Percentiles rank a stretch among this genome's conserved stretches.
Conservation (phyloP, 2,797 vertebrate species). For the Gallinago solitaria region DNA sequence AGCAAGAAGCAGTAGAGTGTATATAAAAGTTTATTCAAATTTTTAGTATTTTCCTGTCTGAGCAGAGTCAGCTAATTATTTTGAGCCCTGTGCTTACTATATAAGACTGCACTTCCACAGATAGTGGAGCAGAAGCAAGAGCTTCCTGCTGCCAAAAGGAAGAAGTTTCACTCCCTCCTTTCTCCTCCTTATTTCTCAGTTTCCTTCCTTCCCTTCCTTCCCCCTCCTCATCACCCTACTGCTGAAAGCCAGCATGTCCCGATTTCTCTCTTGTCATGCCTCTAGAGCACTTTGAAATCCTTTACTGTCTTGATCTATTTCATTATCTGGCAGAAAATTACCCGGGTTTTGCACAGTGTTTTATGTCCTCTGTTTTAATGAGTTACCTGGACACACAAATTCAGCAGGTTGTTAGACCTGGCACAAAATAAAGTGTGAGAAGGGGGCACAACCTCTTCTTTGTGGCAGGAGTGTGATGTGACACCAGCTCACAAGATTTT, state of each 20-base stretch:
- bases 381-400: neutral
- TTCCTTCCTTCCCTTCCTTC: neutral
- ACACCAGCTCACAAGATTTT: neutral
- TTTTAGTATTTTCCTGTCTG: neutral
- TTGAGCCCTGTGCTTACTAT: neutral
- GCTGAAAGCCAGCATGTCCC: neutral
- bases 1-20: neutral
- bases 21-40: neutral
- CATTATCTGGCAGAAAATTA: neutral
- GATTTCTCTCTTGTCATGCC: neutral
- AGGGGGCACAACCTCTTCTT: neutral
- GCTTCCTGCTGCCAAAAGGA: neutral
- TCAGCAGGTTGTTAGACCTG: neutral
- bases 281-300: neutral
- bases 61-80: neutral
- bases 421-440: neutral
- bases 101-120: neutral
- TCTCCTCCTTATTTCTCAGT: neutral
- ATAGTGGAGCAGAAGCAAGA: neutral
- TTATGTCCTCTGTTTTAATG: neutral
- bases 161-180: neutral
- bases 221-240: rapidly evolving
- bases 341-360: neutral
- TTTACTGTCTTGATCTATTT: neutral
- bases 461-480: neutral